Conservation (phyloP, 2,888 invertebrate genomes). For the Dione vanillae region DNA sequence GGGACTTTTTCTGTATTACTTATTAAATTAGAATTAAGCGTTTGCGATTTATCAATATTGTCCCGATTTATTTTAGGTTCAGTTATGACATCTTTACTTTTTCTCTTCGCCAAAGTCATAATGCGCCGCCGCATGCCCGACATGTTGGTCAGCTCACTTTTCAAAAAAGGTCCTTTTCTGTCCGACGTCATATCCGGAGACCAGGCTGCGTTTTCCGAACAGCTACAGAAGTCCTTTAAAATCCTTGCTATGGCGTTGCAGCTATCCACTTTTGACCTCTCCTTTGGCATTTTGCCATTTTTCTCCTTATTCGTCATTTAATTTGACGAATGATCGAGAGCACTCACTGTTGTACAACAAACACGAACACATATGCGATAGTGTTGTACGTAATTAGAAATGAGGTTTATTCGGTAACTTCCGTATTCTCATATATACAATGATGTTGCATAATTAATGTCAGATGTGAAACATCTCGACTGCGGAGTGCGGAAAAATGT, state of each 20-base stretch:
- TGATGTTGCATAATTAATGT: slow-evolving; percentile 44
- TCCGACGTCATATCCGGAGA: slow-evolving; percentile 79
- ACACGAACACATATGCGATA: slow-evolving; percentile 30
- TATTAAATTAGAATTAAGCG: slow-evolving; percentile 70
- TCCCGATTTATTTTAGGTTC: slow-evolving; percentile 64
- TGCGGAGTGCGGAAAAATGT: slow-evolving; percentile 16
- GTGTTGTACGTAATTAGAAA: slow-evolving; percentile 52
- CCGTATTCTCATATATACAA: slow-evolving; percentile 49
- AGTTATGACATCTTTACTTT: slow-evolving; percentile 60
- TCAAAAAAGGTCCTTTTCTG: slow-evolving; percentile 71
- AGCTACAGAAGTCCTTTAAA: slow-evolving; percentile 80
- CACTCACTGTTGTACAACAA: slow-evolving; percentile 27
- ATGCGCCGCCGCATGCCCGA: slow-evolving; percentile 76
- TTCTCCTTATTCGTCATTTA: slow-evolving; percentile 45
- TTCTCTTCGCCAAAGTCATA: slow-evolving; percentile 73
- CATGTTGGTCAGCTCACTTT: slow-evolving; percentile 79
- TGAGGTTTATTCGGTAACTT: slow-evolving; percentile 54
- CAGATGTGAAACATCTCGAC: slow-evolving; percentile 38
- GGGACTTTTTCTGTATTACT: slow-evolving; percentile 74
- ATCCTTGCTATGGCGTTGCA: slow-evolving; percentile 77
- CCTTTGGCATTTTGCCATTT: slow-evolving; percentile 71
- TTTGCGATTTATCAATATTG: slow-evolving; percentile 57
- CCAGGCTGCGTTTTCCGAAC: slow-evolving; percentile 81
- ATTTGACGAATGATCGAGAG: slow-evolving; percentile 29
- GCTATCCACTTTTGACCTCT: slow-evolving; percentile 66